Percentiles rank a stretch among this genome's conserved stretches.
phyloP scores from a whole-genome alignment of 2,888 invertebrate species.

The Cyclophora albipunctata region DNA sequence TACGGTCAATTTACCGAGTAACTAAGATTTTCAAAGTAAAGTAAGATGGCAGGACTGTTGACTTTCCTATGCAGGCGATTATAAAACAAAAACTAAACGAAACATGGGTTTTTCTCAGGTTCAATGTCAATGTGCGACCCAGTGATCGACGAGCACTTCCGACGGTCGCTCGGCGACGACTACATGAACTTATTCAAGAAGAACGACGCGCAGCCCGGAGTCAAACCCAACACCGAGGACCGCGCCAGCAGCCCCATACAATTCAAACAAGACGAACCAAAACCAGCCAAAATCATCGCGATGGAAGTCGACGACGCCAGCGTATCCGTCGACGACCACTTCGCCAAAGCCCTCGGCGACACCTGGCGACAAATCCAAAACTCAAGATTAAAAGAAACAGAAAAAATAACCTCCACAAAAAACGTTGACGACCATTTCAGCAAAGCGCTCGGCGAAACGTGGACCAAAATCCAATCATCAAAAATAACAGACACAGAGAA shows the following conservation, averaged over 20 bases:
- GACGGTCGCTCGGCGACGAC: conserved; percentile 90
- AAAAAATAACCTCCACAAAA: conserved; percentile 45
- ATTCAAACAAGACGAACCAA: conserved; percentile 55
- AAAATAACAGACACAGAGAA: conserved; percentile 54
- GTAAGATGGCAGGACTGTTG: too few species aligned
- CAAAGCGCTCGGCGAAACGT: conserved; percentile 90
- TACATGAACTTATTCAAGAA: conserved; percentile 82
- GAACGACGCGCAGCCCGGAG: conserved; percentile 47
- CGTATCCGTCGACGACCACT: conserved; percentile 90
- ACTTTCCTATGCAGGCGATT: too few species aligned
- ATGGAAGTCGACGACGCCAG: conserved; percentile 77
- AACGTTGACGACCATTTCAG: conserved; percentile 93
- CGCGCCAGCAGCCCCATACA: conserved; percentile 68
- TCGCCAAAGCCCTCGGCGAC: conserved; percentile 91
- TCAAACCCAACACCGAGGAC: conserved; percentile 65
- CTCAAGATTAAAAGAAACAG: conserved; percentile 69
- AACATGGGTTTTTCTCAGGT: conserved; percentile 53
- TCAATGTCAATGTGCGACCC: conserved; percentile 88
- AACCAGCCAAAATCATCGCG: conserved; percentile 62
- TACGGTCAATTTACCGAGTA: too few species aligned
- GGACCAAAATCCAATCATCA: conserved; percentile 82
- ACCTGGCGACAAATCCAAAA: conserved; percentile 87
- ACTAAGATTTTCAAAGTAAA: too few species aligned
- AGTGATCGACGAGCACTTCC: conserved; percentile 96
- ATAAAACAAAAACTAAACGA: too few species aligned